Conservation (phyloP, 2,113 vertebrate species). For the Pomatorhinus ruficollis region DNA sequence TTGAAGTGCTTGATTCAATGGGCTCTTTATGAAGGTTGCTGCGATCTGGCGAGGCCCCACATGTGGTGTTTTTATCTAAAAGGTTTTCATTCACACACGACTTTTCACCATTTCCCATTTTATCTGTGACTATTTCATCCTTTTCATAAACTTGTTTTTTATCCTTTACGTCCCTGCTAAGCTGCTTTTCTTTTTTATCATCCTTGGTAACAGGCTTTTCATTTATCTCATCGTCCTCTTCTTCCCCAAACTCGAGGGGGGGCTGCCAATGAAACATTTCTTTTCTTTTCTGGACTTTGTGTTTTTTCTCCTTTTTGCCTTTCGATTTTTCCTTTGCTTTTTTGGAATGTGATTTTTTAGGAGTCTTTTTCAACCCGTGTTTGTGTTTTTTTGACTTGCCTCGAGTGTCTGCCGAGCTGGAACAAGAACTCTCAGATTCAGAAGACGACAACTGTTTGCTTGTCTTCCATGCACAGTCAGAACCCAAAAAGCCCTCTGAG, state of each 20-base stretch:
- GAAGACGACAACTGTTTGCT: conserved; percentile 24
- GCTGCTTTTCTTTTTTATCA: conserved; percentile 51
- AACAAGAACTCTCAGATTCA: conserved; percentile 61
- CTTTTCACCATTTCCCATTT: neutral
- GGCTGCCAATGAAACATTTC: conserved; percentile 95
- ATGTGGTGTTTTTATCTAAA: neutral
- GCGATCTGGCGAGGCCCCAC: neutral
- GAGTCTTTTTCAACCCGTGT: conserved; percentile 72
- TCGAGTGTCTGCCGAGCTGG: conserved; percentile 38
- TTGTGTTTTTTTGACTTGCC: conserved; percentile 84
- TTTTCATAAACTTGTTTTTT: conserved; percentile 27
- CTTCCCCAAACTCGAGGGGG: conserved; percentile 93
- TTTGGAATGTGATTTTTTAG: conserved; percentile 74
- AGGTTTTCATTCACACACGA: neutral
- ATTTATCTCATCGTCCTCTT: conserved; percentile 80
- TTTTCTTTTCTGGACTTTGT: conserved; percentile 86
- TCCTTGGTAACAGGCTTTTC: conserved; percentile 53
- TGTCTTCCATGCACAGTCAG: neutral
- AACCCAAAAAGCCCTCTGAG: neutral
- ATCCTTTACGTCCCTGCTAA: conserved; percentile 4
- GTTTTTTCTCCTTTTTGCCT: conserved; percentile 86
- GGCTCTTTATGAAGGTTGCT: conserved; percentile 7
- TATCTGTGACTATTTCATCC: conserved; percentile 9
- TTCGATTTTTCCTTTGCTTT: conserved; percentile 81
- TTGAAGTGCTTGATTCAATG: conserved; percentile 13